These are phyloP conservation scores for Isotomurus palustris DNA, from an alignment of 2,888 invertebrate genomes.

Conservation along the genomic window DNA sequence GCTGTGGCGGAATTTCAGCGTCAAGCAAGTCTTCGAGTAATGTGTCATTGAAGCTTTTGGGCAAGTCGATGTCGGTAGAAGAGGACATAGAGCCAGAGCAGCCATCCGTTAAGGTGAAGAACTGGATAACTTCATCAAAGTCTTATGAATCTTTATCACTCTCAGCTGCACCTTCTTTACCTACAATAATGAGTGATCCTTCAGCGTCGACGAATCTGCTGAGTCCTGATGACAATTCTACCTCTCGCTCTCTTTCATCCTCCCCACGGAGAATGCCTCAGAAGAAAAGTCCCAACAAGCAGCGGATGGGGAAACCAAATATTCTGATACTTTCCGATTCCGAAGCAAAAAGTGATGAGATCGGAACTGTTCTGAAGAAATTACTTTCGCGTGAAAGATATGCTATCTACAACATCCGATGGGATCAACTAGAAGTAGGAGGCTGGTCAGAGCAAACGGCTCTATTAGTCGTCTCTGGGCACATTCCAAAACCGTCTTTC, in stretches of 20 bases:
- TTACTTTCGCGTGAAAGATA: constrained; percentile 48
- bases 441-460: constrained; percentile 64
- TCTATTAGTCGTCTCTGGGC: constrained; percentile 72
- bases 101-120: background rate
- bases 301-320: constrained; percentile 43
- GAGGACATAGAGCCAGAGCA: constrained; percentile 23
- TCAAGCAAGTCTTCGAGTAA: constrained; percentile 35
- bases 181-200: constrained; percentile 8
- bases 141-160: constrained; percentile 7
- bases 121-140: background rate
- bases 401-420: constrained; percentile 52
- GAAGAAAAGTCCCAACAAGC: constrained; percentile 29
- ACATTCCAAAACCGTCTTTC: constrained; percentile 58
- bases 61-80: constrained; percentile 35
- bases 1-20: constrained; percentile 18
- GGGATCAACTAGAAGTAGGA: constrained; percentile 52
- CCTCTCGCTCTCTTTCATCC: constrained; percentile 18
- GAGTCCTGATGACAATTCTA: constrained; percentile 14
- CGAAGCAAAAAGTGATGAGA: constrained; percentile 27
- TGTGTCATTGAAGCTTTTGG: constrained; percentile 38
- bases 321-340: constrained; percentile 40
- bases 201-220: constrained; percentile 8
- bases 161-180: constrained; percentile 11
- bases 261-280: constrained; percentile 28
- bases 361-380: constrained; percentile 34